These are phyloP conservation scores for Aphodius granarius DNA, from an alignment of 2,888 invertebrate genomes.

Conservation along the genomic window DNA sequence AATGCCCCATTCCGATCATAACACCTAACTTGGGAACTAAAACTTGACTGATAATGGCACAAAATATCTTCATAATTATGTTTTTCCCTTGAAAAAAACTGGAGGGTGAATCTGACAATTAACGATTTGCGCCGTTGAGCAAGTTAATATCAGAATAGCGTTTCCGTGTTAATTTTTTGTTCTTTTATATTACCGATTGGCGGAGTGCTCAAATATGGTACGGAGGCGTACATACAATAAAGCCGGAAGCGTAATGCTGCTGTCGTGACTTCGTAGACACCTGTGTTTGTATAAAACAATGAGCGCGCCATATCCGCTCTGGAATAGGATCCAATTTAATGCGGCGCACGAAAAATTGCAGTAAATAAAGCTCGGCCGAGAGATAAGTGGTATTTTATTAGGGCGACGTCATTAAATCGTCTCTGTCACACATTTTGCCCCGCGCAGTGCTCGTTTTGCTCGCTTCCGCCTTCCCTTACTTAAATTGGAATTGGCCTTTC, in stretches of 20 bases:
- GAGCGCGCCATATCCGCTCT: neutral
- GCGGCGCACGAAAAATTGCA: conserved; percentile 14
- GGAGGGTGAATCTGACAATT: neutral
- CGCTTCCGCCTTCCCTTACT: neutral
- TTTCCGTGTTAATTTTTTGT: neutral
- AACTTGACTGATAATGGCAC: too few species aligned
- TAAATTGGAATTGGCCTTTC: neutral
- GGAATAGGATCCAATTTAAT: conserved; percentile 6
- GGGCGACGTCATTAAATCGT: conserved; percentile 7
- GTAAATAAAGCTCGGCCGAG: conserved; percentile 3
- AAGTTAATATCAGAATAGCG: neutral
- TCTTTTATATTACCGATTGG: neutral
- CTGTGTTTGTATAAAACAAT: neutral
- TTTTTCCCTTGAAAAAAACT: neutral
- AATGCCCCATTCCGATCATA: conserved; percentile 35
- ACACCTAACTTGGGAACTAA: too few species aligned
- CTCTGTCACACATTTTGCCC: conserved; percentile 10
- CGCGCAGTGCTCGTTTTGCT: neutral
- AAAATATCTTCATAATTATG: too few species aligned
- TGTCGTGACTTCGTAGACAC: neutral
- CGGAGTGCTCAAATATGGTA: neutral
- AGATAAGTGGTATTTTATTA: conserved; percentile 14
- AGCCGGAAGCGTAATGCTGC: neutral
- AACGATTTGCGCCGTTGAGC: neutral
- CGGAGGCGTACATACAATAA: neutral